These are phyloP conservation scores for Leucoraja erinaceus DNA, from an alignment of 2,113 vertebrate genomes.

Conservation along the genomic window DNA sequence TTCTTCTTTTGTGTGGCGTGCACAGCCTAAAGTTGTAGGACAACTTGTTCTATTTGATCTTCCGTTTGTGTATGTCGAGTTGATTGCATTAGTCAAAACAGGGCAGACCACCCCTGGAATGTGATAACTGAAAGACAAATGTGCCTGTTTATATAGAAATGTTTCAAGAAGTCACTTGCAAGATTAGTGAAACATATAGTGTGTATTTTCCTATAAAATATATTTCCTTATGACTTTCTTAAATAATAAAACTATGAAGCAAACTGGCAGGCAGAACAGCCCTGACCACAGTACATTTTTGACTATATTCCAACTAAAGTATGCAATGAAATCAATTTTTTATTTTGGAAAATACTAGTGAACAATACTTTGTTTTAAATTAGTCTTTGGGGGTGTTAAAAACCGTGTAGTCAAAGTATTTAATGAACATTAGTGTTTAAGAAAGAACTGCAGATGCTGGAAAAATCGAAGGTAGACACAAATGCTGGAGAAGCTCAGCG, in stretches of 20 bases:
- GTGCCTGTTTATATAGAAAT: not conserved
- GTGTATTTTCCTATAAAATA: not conserved
- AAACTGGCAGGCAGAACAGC: not conserved
- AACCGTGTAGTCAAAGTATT: not conserved
- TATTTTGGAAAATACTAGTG: slow-evolving; percentile 7
- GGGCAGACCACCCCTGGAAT: too few relatives aligned
- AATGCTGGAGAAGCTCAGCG: too few relatives aligned
- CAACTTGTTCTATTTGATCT: too few relatives aligned
- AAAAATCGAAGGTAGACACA: too few relatives aligned
- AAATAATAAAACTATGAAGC: not conserved
- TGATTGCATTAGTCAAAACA: too few relatives aligned
- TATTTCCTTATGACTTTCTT: not conserved
- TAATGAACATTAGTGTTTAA: not conserved
- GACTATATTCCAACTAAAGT: not conserved
- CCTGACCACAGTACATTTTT: slow-evolving; percentile 18
- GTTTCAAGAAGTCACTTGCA: not conserved
- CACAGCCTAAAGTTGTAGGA: too few relatives aligned
- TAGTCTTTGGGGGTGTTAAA: not conserved
- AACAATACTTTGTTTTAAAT: slow-evolving; percentile 6
- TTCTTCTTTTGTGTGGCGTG: too few relatives aligned
- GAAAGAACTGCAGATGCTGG: too few relatives aligned
- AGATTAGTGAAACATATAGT: not conserved
- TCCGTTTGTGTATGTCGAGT: too few relatives aligned
- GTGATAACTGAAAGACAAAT: not conserved
- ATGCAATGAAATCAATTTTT: slow-evolving; percentile 8